These are phyloP conservation scores for Sebastes umbrosus DNA, from an alignment of 2,797 vertebrate species.

Conservation along the genomic window DNA sequence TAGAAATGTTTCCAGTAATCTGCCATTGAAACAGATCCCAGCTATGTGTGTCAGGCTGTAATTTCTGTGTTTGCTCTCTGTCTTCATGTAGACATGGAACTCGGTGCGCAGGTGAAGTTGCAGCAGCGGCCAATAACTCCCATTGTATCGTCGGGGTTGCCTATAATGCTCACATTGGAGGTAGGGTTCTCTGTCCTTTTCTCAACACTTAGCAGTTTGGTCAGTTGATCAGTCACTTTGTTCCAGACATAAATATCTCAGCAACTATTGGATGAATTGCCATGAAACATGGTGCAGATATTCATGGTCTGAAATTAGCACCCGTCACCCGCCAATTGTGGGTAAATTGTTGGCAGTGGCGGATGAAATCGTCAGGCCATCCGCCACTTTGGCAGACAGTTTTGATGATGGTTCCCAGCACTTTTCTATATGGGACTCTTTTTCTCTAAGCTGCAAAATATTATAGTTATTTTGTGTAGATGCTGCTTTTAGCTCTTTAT, in stretches of 20 bases:
- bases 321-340: fast-evolving
- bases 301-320: neutral
- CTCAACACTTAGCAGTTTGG: neutral
- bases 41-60: too few species aligned
- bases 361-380: too few species aligned
- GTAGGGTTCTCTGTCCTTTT: slow-evolving; percentile 53
- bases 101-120: slow-evolving; percentile 90
- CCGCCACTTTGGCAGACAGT: too few species aligned
- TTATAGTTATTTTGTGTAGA: too few species aligned
- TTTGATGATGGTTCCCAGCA: too few species aligned
- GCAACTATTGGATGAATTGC: neutral
- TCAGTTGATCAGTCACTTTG: neutral
- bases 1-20: too few species aligned
- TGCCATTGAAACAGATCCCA: too few species aligned
- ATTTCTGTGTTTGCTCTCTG: slow-evolving; percentile 8
- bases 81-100: slow-evolving; percentile 86
- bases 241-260: neutral
- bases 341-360: too few species aligned
- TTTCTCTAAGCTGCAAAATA: too few species aligned
- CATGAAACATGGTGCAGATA: neutral
- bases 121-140: slow-evolving; percentile 86
- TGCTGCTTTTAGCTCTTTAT: too few species aligned
- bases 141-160: slow-evolving; percentile 88
- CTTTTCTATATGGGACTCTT: too few species aligned
- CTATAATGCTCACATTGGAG: slow-evolving; percentile 88